A percentile compares a stretch with the other conserved stretches of the same genome.
These are phyloP conservation scores for Argyrosomus japonicus DNA, from an alignment of 2,113 vertebrate genomes.

Conservation along the genomic window DNA sequence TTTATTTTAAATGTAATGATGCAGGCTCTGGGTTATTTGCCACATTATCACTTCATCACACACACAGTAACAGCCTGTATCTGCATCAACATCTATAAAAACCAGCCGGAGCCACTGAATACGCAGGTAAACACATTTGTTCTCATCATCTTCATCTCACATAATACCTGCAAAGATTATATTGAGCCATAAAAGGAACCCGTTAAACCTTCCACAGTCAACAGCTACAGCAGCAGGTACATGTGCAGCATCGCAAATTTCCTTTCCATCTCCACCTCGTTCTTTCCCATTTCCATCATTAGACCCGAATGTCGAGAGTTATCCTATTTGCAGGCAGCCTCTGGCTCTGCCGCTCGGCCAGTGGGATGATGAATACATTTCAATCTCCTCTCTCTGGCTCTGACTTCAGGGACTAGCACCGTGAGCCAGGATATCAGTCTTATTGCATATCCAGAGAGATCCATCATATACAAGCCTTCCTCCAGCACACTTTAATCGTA, in stretches of 20 bases:
- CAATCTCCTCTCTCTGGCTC: slow-evolving; percentile 68
- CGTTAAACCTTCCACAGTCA: background rate
- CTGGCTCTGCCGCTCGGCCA: slow-evolving; percentile 39
- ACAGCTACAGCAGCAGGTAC: slow-evolving; percentile 22
- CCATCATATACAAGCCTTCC: slow-evolving; percentile 53
- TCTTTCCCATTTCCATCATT: slow-evolving; percentile 37
- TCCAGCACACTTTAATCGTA: slow-evolving; percentile 51
- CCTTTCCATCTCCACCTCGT: slow-evolving; percentile 11
- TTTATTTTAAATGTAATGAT: background rate
- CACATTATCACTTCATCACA: slow-evolving; percentile 23
- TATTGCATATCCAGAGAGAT: slow-evolving; percentile 72
- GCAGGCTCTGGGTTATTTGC: slow-evolving; percentile 4
- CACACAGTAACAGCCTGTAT: slow-evolving; percentile 15
- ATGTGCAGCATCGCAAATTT: background rate
- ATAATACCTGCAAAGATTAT: background rate
- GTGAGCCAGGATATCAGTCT: slow-evolving; percentile 57
- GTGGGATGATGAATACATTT: slow-evolving; percentile 74
- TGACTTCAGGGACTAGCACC: slow-evolving; percentile 33
- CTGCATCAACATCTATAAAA: slow-evolving; percentile 8
- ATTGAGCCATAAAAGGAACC: background rate
- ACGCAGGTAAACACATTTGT: background rate
- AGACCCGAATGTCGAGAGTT: slow-evolving; percentile 45
- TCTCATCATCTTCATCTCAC: background rate
- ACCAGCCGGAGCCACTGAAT: background rate
- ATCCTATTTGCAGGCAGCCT: slow-evolving; percentile 61